These are phyloP conservation scores for Ptychodera flava DNA, from an alignment of 35 echinoderm and acorn worm genomes.

Conservation along the genomic window DNA sequence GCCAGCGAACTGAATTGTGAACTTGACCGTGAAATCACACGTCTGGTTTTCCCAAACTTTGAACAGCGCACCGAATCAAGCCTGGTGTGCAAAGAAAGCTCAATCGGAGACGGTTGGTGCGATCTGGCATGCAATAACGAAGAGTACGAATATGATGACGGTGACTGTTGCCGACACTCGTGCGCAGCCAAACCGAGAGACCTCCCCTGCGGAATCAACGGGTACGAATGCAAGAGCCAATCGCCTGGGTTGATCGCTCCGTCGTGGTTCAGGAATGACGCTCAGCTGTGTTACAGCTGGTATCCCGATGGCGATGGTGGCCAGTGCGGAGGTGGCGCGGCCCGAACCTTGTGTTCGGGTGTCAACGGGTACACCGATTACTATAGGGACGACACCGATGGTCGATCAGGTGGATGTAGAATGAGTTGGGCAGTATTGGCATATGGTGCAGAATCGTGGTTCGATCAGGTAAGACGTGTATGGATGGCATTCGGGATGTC, in stretches of 20 bases:
- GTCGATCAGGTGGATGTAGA: slow-evolving; percentile 17
- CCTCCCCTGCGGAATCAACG: slow-evolving; percentile 8
- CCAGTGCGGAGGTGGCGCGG: slow-evolving; percentile 11
- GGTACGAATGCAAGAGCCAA: background rate
- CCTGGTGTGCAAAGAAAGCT: slow-evolving; percentile 12
- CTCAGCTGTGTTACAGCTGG: slow-evolving; percentile 7
- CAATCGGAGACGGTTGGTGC: slow-evolving; percentile 17
- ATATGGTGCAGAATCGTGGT: slow-evolving; percentile 5
- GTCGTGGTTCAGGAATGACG: background rate
- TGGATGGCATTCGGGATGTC: too few species aligned
- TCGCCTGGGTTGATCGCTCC: background rate
- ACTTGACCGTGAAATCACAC: too few species aligned
- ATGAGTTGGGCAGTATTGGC: slow-evolving; percentile 16
- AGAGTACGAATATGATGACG: slow-evolving; percentile 9
- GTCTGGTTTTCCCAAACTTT: too few species aligned
- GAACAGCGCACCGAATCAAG: too few species aligned
- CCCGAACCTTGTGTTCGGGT: background rate
- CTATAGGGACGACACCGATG: slow-evolving; percentile 25
- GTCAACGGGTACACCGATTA: background rate
- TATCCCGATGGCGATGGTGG: slow-evolving; percentile 25
- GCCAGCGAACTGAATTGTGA: background rate
- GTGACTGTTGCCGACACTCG: slow-evolving; percentile 10
- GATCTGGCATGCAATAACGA: slow-evolving; percentile 18
- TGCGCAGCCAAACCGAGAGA: slow-evolving; percentile 14
- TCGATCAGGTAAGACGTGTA: slow-evolving; percentile 18